Evolutionary conservation across 2,888 invertebrate species (phyloP).

Genomic region (Epistrophella euchroma): DNA sequence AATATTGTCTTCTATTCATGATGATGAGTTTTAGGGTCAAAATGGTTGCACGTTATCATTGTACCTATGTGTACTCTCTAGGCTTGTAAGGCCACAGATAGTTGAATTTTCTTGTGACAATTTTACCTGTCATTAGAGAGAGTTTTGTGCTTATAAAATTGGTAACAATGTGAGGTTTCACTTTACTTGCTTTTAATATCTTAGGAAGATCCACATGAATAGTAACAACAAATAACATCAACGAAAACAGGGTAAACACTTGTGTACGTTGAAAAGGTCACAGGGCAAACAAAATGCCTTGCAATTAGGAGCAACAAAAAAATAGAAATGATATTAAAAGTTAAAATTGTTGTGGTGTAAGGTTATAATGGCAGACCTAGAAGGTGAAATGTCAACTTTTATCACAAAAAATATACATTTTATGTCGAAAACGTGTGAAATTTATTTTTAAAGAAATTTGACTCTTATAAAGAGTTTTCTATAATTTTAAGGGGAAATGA

Average conservation of each 20-base stretch:
- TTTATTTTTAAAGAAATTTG: not conserved
- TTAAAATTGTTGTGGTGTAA: not conserved
- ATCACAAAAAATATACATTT: not conserved
- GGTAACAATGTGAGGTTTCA: constrained; percentile 16
- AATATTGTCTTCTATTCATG: constrained; percentile 1
- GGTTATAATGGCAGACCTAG: not conserved
- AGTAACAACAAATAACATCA: not conserved
- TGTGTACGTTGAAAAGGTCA: constrained; percentile 21
- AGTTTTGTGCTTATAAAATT: constrained; percentile 20
- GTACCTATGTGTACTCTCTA: not conserved
- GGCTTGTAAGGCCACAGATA: no score
- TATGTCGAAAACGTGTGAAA: constrained; percentile 5
- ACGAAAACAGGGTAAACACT: constrained; percentile 8
- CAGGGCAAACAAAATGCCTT: constrained; percentile 28
- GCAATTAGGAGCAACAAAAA: not conserved
- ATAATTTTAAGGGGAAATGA: not conserved
- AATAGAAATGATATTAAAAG: constrained; percentile 8
- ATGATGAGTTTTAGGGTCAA: constrained; percentile 8
- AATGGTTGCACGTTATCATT: not conserved
- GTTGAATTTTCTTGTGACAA: constrained; percentile 56
- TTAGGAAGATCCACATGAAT: not conserved
- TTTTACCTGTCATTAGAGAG: constrained; percentile 58
- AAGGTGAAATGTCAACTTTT: constrained; percentile 12
- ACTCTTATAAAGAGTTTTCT: not conserved
- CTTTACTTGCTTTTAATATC: not conserved